A percentile compares a stretch with the other conserved stretches of the same genome.
Evolutionary conservation across 35 echinoderm and acorn worm species (phyloP).

Genomic region (Stichopus chloronotus): DNA sequence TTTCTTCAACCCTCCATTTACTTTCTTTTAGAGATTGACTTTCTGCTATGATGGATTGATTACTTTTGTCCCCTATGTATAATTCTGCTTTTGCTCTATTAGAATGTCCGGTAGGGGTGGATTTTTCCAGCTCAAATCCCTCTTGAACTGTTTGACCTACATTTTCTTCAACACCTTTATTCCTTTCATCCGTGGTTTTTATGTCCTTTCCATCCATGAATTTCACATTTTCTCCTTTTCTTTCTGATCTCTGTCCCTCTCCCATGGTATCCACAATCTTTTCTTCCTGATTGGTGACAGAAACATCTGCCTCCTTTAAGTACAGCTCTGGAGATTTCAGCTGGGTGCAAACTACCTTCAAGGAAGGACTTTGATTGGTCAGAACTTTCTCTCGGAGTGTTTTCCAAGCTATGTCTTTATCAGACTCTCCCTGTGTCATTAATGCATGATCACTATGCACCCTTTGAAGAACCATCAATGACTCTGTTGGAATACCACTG

Average conservation of each 20-base stretch:
- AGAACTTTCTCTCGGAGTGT: background rate
- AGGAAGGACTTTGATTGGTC: conserved; percentile 5
- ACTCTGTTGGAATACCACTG: background rate
- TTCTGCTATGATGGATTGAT: no score
- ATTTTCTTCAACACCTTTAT: background rate
- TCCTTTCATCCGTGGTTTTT: background rate
- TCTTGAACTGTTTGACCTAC: no score
- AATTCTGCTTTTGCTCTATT: no score
- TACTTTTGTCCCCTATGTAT: no score
- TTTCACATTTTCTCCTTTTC: background rate
- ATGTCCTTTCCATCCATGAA: background rate
- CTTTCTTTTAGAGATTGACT: no score
- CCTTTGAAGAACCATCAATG: background rate
- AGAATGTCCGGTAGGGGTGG: no score
- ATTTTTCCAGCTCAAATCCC: no score
- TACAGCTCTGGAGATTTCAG: background rate
- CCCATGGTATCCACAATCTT: background rate
- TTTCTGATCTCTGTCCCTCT: background rate
- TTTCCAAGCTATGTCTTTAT: background rate
- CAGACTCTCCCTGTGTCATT: background rate
- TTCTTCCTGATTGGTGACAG: background rate
- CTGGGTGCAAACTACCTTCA: conserved; percentile 31
- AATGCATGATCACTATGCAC: background rate
- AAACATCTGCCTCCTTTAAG: background rate
- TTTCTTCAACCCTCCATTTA: no score